phyloP scores from a whole-genome alignment of 2,888 invertebrate species.

The Drosophila longiperda region DNA sequence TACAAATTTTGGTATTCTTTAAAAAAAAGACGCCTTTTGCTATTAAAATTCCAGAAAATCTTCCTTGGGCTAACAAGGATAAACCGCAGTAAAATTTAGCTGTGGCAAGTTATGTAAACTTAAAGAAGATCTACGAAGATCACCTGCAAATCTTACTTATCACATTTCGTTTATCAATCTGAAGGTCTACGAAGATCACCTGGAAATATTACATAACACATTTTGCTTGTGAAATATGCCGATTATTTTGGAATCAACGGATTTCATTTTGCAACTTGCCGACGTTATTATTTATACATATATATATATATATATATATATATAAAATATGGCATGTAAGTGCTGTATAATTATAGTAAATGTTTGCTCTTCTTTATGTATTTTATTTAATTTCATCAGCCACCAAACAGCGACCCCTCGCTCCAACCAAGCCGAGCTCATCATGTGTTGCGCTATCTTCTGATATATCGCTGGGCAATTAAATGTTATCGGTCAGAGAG shows the following conservation, averaged over 20 bases:
- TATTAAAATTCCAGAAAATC: too few relatives aligned
- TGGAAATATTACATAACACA: not conserved
- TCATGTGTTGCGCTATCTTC: slow-evolving; percentile 59
- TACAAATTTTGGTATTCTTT: too few relatives aligned
- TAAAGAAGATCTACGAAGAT: too few relatives aligned
- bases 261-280: not conserved
- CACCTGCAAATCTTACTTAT: too few relatives aligned
- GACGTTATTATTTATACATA: not conserved
- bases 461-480: slow-evolving; percentile 77
- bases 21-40: too few relatives aligned
- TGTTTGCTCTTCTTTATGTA: slow-evolving; percentile 16
- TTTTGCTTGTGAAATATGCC: not conserved
- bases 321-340: not conserved
- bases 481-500: slow-evolving; percentile 73
- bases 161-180: too few relatives aligned
- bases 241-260: not conserved
- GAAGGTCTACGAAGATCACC: not conserved
- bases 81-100: not conserved
- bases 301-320: slow-evolving; percentile 18
- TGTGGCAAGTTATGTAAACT: not conserved
- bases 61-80: too few relatives aligned
- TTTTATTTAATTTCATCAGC: slow-evolving; percentile 44
- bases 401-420: not conserved
- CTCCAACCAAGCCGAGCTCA: not conserved
- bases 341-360: not conserved